These are phyloP conservation scores for Syngnathus scovelli DNA, from an alignment of 2,113 vertebrate species.

Conservation along the genomic window DNA sequence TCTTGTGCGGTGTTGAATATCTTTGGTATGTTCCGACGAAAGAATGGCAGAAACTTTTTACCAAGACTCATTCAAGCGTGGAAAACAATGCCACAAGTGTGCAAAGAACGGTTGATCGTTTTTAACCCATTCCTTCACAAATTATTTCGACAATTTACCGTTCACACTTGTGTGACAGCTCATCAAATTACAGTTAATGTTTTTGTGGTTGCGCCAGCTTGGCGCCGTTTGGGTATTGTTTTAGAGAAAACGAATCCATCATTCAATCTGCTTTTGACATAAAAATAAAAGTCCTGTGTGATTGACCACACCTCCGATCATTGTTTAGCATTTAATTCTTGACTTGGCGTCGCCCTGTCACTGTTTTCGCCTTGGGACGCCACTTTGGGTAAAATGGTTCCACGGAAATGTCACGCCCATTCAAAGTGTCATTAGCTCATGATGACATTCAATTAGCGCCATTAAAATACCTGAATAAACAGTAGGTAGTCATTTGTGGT, in stretches of 20 bases:
- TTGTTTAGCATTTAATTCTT: background rate
- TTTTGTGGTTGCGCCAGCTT: background rate
- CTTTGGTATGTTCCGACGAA: background rate
- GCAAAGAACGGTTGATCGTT: background rate
- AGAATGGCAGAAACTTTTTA: background rate
- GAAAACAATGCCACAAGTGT: background rate
- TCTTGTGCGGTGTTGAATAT: too few relatives aligned
- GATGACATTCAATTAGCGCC: constrained; percentile 1
- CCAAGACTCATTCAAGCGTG: background rate
- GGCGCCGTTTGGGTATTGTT: too few relatives aligned
- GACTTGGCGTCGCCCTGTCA: background rate
- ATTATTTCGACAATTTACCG: too few relatives aligned
- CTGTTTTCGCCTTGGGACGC: background rate
- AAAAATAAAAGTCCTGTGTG: background rate
- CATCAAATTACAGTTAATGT: background rate
- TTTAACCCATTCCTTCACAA: background rate
- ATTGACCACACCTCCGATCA: background rate
- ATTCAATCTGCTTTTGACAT: too few relatives aligned
- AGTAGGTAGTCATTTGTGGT: background rate
- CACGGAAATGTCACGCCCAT: background rate
- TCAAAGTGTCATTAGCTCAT: background rate
- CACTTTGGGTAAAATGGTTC: background rate
- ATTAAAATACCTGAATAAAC: background rate
- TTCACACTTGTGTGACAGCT: background rate
- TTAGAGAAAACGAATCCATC: background rate